phyloP scores from a whole-genome alignment of 2,113 vertebrate genomes.

The Pachycephala philippinensis region DNA sequence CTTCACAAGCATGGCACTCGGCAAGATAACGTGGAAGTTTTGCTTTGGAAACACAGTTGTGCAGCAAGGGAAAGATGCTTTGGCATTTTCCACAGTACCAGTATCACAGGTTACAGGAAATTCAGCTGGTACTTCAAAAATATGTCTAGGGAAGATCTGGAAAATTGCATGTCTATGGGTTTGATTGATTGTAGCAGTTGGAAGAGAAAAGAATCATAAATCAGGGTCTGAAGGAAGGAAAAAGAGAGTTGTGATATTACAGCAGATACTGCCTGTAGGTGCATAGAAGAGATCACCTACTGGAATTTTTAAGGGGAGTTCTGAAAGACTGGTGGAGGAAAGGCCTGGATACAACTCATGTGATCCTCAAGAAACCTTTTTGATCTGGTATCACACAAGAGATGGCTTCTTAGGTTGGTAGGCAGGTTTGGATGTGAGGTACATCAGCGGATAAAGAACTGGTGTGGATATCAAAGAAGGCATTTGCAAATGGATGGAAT shows the following conservation, averaged over 20 bases:
- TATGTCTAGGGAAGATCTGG: neutral
- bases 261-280: neutral
- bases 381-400: neutral
- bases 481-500: neutral
- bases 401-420: neutral
- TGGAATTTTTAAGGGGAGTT: neutral
- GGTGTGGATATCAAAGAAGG: neutral
- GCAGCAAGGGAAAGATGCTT: neutral
- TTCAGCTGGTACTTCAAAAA: neutral
- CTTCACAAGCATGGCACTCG: neutral
- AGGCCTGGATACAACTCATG: neutral
- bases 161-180: neutral
- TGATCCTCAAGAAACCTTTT: slow-evolving; percentile 23
- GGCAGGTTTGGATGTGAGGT: neutral
- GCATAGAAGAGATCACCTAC: neutral
- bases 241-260: neutral
- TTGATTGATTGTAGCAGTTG: neutral
- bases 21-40: slow-evolving; percentile 3
- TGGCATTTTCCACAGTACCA: neutral
- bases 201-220: slow-evolving; percentile 4
- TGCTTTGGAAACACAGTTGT: neutral
- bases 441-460: neutral
- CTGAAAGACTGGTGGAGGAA: neutral
- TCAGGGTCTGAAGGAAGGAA: neutral
- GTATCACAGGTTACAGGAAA: neutral